A percentile compares a stretch with the other conserved stretches of the same genome.
Evolutionary conservation across 2,797 vertebrate genomes (phyloP).

Genomic region (Podargus strigoides): DNA sequence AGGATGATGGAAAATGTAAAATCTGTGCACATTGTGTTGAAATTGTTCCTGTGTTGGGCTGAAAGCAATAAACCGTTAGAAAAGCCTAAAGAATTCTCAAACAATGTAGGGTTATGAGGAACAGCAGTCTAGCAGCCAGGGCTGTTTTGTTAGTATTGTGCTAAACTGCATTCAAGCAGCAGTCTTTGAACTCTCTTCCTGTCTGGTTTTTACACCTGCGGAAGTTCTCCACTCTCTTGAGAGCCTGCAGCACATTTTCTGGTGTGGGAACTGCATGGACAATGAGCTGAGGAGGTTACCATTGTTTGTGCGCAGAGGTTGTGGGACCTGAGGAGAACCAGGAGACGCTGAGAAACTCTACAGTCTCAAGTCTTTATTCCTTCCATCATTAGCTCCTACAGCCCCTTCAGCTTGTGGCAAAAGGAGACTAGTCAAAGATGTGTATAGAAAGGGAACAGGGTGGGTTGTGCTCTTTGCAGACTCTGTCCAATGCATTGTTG

Average conservation of each 20-base stretch:
- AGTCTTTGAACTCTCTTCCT: neutral
- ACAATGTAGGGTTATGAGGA: neutral
- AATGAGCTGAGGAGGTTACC: neutral
- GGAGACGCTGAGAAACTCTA: neutral
- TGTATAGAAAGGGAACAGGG: neutral
- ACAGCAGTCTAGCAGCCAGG: neutral
- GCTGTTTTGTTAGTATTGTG: neutral
- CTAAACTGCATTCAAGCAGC: neutral
- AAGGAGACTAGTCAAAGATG: neutral
- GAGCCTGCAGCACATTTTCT: neutral
- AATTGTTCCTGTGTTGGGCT: neutral
- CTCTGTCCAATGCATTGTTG: neutral
- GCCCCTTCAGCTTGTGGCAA: neutral
- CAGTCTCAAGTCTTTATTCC: neutral
- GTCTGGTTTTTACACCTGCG: neutral
- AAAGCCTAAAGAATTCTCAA: neutral
- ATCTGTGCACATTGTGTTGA: neutral
- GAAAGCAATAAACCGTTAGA: neutral
- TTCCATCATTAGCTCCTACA: neutral
- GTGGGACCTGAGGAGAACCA: neutral
- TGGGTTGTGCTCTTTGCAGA: neutral
- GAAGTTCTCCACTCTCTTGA: neutral
- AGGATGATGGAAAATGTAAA: neutral
- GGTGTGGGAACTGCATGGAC: neutral
- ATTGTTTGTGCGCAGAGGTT: neutral